phyloP scores from a whole-genome alignment of 2,888 invertebrate species.

The Melikaiella ostensackeni region DNA sequence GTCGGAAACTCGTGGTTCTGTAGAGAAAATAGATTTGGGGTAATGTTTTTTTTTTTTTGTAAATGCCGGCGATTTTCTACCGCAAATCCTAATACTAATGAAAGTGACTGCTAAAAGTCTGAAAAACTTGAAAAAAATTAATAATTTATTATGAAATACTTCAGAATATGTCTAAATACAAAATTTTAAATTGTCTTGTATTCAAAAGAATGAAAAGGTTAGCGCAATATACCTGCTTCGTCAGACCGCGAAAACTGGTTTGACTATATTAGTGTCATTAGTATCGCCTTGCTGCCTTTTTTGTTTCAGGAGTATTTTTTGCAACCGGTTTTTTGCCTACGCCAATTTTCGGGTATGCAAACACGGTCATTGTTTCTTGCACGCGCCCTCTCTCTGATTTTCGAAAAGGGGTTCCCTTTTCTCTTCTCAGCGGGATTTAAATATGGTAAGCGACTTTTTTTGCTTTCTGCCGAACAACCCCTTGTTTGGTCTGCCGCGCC shows the following conservation, averaged over 20 bases:
- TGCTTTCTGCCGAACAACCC: slow-evolving; percentile 62
- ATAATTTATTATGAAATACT: no score
- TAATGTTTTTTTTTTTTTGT: no score
- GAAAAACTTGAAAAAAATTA: no score
- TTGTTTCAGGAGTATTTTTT: slow-evolving; percentile 52
- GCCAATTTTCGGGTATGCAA: slow-evolving; percentile 73
- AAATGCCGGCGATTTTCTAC: no score
- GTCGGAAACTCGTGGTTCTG: no score
- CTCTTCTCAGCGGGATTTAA: slow-evolving; percentile 63
- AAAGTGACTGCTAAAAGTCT: no score
- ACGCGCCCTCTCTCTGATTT: slow-evolving; percentile 52
- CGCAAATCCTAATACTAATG: no score
- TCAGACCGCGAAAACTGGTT: slow-evolving; percentile 15
- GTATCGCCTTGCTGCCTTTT: slow-evolving; percentile 44
- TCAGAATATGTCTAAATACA: no score
- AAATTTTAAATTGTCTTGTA: no score
- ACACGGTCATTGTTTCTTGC: slow-evolving; percentile 62
- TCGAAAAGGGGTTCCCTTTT: slow-evolving; percentile 60
- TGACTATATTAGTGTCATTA: slow-evolving; percentile 38
- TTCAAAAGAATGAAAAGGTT: no score
- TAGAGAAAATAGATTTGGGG: no score
- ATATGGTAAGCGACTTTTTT: slow-evolving; percentile 67
- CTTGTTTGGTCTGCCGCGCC: slow-evolving; percentile 76
- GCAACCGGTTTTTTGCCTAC: slow-evolving; percentile 59
- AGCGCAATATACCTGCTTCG: no score